A percentile compares a stretch with the other conserved stretches of the same genome.
phyloP scores from a whole-genome alignment of 2,888 invertebrate genomes.

The Eurytoma californica region DNA sequence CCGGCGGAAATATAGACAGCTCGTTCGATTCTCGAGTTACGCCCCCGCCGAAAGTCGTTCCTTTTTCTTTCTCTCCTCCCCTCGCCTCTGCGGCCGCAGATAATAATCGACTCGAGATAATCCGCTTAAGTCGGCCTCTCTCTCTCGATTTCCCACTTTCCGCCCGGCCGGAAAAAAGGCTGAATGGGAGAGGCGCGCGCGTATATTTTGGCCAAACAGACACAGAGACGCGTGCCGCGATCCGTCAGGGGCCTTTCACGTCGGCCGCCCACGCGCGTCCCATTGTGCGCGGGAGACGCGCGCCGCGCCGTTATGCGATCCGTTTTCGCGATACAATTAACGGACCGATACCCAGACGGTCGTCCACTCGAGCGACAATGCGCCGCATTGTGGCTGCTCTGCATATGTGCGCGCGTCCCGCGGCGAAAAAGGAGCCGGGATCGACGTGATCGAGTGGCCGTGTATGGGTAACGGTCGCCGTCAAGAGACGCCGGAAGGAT shows the following conservation, averaged over 20 bases:
- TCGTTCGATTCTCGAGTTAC: slow-evolving; percentile 68
- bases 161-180: slow-evolving; percentile 8
- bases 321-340: slow-evolving; percentile 55
- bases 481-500: slow-evolving; percentile 60
- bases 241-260: slow-evolving; percentile 43
- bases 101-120: slow-evolving; percentile 58
- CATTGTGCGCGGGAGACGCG: slow-evolving; percentile 24
- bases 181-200: slow-evolving; percentile 56
- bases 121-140: slow-evolving; percentile 61
- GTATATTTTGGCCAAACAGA: slow-evolving; percentile 65
- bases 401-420: slow-evolving; percentile 20
- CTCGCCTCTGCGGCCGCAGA: slow-evolving; percentile 6
- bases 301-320: slow-evolving; percentile 45
- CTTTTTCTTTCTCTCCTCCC: background rate
- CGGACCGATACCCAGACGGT: slow-evolving; percentile 32
- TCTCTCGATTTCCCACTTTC: slow-evolving; percentile 27
- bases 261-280: slow-evolving; percentile 29
- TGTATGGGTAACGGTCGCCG: slow-evolving; percentile 1
- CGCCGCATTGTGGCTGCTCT: slow-evolving; percentile 63
- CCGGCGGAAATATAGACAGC: slow-evolving; percentile 57
- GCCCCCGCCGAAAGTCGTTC: slow-evolving; percentile 55
- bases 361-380: slow-evolving; percentile 50
- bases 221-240: slow-evolving; percentile 49
- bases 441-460: slow-evolving; percentile 43
- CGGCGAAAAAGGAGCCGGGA: background rate